phyloP scores from a whole-genome alignment of 2,113 vertebrate species.

The Eudyptes chrysolophus region DNA sequence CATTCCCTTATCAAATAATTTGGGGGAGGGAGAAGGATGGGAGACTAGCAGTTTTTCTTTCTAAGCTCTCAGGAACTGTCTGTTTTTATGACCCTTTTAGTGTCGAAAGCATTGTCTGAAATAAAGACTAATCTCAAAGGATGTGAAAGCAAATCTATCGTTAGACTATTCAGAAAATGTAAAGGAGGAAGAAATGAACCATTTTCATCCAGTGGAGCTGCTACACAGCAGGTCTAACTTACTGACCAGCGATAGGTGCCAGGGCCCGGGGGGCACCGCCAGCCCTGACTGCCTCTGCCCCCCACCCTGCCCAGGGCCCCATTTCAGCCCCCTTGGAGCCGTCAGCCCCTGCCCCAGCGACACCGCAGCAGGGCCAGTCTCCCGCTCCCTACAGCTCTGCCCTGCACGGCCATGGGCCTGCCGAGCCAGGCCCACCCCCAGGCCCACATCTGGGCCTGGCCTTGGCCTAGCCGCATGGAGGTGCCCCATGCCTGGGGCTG shows the following conservation, averaged over 20 bases:
- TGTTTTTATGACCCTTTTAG: conserved; percentile 62
- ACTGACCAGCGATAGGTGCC: neutral
- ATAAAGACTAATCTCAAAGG: conserved; percentile 51
- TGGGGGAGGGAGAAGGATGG: conserved; percentile 47
- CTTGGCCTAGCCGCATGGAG: neutral
- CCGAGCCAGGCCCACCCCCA: too few relatives aligned
- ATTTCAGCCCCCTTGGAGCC: rapidly evolving
- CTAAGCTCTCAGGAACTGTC: conserved; percentile 50
- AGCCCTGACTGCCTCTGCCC: neutral
- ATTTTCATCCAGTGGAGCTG: neutral
- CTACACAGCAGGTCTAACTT: neutral
- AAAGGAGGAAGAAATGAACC: conserved; percentile 22
- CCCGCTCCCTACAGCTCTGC: neutral
- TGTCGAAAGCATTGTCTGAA: conserved; percentile 58
- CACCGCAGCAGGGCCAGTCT: rapidly evolving
- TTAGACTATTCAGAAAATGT: conserved; percentile 34
- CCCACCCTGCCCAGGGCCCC: rapidly evolving
- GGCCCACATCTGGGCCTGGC: too few relatives aligned
- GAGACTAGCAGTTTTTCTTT: conserved; percentile 41
- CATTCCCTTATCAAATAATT: conserved; percentile 62
- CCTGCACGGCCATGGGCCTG: too few relatives aligned
- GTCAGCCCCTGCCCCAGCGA: neutral
- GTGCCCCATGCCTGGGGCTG: neutral
- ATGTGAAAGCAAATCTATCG: conserved; percentile 33
- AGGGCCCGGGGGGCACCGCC: neutral